Conservation (phyloP, 1,140 invertebrate species). For the Halesus radiatus region DNA sequence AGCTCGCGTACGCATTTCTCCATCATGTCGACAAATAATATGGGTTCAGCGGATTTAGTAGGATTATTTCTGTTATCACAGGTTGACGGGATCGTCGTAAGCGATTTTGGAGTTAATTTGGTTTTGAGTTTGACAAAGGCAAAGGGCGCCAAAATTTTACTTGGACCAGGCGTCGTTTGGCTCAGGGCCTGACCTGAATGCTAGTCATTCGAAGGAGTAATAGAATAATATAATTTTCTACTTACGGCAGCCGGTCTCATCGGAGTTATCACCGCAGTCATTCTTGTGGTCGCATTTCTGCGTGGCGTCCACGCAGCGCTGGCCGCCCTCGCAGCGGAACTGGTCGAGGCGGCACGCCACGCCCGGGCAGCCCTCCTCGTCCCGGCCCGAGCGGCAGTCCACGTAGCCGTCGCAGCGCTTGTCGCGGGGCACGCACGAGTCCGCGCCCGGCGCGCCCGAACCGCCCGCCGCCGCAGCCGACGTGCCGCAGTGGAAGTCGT, state of each 20-base stretch:
- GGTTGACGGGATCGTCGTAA: no score
- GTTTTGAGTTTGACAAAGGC: no score
- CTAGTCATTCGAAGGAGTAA: no score
- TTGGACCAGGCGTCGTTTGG: no score
- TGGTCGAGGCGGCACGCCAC: slow-evolving; percentile 86
- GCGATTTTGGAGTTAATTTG: no score
- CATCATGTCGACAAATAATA: no score
- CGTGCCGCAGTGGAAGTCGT: slow-evolving; percentile 85
- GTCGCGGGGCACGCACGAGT: slow-evolving; percentile 83
- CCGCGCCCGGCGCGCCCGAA: slow-evolving; percentile 63
- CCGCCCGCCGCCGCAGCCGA: slow-evolving; percentile 59
- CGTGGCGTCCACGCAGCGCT: slow-evolving; percentile 85
- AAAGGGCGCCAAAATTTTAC: no score
- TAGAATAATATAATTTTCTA: slow-evolving; percentile 53
- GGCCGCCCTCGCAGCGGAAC: slow-evolving; percentile 88
- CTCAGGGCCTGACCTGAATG: no score
- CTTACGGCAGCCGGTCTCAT: slow-evolving; percentile 89
- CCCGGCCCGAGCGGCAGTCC: slow-evolving; percentile 84
- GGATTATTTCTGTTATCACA: no score
- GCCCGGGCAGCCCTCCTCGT: slow-evolving; percentile 86
- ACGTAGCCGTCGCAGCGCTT: slow-evolving; percentile 91
- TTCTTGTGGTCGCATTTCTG: slow-evolving; percentile 91
- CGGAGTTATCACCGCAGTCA: slow-evolving; percentile 91
- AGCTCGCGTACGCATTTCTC: no score
- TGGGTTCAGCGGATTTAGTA: no score